These are phyloP conservation scores for Drosophila aff. DNA, from an alignment of 1,140 invertebrate genomes.

Conservation along the genomic window DNA sequence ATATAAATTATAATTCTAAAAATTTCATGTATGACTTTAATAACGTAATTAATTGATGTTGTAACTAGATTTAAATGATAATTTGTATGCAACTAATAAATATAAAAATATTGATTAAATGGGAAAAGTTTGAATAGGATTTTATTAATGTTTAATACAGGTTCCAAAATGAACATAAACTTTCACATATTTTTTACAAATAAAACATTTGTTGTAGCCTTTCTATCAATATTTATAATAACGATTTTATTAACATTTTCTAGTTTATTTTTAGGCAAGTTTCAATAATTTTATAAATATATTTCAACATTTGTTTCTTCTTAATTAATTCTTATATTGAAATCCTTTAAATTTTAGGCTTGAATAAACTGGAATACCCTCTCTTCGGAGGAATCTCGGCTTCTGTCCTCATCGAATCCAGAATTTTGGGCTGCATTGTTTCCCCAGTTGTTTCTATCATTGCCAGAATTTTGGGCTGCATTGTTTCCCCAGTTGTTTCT, in stretches of 20 bases:
- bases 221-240: not conserved
- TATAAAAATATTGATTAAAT: not conserved
- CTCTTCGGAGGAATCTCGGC: not conserved
- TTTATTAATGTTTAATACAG: not conserved
- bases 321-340: not conserved
- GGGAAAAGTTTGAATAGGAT: too few species aligned
- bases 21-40: not conserved
- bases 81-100: not conserved
- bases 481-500: constrained; percentile 17
- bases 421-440: not conserved
- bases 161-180: not conserved
- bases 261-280: not conserved
- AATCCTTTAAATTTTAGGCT: not conserved
- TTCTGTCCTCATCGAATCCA: constrained; percentile 16
- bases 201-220: not conserved
- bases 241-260: not conserved
- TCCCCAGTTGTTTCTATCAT: constrained; percentile 18
- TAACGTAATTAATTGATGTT: not conserved
- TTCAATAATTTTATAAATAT: not conserved
- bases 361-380: constrained; percentile 11
- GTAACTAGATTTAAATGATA: not conserved
- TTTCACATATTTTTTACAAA: not conserved
- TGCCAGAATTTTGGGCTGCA: not conserved
- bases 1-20: not conserved
- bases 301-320: not conserved